Evolutionary conservation across 1,140 invertebrate species (phyloP).

Genomic region (Amyelois transitella): DNA sequence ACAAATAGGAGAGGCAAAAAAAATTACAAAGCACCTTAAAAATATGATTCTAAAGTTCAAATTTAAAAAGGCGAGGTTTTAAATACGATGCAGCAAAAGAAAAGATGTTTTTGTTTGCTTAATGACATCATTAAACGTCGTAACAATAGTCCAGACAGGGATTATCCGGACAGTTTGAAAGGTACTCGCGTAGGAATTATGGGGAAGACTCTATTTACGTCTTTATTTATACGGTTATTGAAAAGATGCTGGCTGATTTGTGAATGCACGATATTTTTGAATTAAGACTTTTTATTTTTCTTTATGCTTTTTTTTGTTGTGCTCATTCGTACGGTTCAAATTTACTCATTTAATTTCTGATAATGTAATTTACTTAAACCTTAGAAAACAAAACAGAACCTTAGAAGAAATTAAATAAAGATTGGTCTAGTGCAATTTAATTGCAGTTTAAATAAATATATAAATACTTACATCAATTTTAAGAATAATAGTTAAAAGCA

Average conservation of each 20-base stretch:
- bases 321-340: too few relatives aligned
- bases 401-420: too few relatives aligned
- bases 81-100: conserved; percentile 44
- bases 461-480: too few relatives aligned
- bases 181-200: conserved; percentile 14
- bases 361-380: too few relatives aligned
- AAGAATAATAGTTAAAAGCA: background rate
- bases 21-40: conserved; percentile 7
- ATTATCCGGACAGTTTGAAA: conserved; percentile 27
- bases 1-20: conserved; percentile 33
- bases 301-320: background rate
- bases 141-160: conserved; percentile 33
- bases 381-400: too few relatives aligned
- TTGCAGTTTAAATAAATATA: too few relatives aligned
- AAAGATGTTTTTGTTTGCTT: conserved; percentile 49
- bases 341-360: too few relatives aligned
- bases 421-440: too few relatives aligned
- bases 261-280: background rate
- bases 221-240: background rate
- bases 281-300: background rate
- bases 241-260: background rate
- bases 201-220: background rate
- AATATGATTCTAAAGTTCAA: conserved; percentile 9
- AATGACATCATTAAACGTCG: conserved; percentile 56
- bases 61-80: conserved; percentile 8